Evolutionary conservation across 2,797 vertebrate species (phyloP).

Genomic region (Callimico goeldii): DNA sequence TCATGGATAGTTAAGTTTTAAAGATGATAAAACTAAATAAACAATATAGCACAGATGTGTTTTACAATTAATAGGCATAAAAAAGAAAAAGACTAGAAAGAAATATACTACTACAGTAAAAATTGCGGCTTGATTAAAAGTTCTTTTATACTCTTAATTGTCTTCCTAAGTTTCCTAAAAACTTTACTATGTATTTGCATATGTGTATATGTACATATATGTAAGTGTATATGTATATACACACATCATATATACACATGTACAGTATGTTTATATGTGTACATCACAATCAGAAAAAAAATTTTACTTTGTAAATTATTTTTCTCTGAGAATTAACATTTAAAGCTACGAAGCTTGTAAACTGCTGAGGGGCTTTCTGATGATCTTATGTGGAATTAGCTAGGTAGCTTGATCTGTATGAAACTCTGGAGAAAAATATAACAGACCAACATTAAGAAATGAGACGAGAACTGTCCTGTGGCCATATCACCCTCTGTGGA

Average conservation of each 20-base stretch:
- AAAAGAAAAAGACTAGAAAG: constrained; percentile 25
- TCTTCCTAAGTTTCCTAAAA: background rate
- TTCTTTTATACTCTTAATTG: constrained; percentile 7
- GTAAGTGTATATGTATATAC: background rate
- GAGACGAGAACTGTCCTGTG: background rate
- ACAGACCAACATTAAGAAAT: background rate
- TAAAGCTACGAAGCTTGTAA: background rate
- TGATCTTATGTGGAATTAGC: background rate
- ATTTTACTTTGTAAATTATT: background rate
- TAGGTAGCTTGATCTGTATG: background rate
- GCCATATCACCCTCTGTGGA: background rate
- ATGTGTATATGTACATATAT: no score
- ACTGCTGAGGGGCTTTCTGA: background rate
- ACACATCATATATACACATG: background rate
- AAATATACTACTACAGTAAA: background rate
- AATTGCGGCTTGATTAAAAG: background rate
- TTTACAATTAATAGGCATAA: background rate
- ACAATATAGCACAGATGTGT: background rate
- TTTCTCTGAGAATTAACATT: background rate
- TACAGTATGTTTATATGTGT: background rate
- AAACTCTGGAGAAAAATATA: background rate
- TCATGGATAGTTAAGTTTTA: background rate
- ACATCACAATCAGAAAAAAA: background rate
- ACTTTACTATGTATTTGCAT: background rate
- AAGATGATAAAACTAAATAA: constrained; percentile 20